A percentile compares a stretch with the other conserved stretches of the same genome.
These are phyloP conservation scores for Cepaea nemoralis DNA, from an alignment of 1,140 invertebrate genomes.

Conservation along the genomic window DNA sequence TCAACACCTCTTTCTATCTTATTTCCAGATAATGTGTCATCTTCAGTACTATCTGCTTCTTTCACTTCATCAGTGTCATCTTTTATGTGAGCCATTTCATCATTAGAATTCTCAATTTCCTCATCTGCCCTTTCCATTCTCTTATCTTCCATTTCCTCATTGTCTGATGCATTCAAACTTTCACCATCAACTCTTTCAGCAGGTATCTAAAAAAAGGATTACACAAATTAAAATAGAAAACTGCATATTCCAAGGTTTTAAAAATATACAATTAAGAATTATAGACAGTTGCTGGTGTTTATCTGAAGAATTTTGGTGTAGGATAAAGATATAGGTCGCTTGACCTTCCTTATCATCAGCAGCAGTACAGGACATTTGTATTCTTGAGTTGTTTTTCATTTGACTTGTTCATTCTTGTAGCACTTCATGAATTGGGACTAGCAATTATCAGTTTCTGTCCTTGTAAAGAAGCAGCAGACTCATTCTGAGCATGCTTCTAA, in stretches of 20 bases:
- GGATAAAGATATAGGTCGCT: too few relatives aligned
- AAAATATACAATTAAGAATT: neutral
- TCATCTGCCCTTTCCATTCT: conserved; percentile 18
- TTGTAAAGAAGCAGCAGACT: too few relatives aligned
- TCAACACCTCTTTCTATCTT: conserved; percentile 28
- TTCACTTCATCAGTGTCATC: neutral
- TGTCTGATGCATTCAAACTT: conserved; percentile 3
- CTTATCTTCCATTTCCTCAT: conserved; percentile 22
- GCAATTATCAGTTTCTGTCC: too few relatives aligned
- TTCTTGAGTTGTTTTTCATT: too few relatives aligned
- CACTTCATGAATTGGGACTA: too few relatives aligned
- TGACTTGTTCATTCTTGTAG: too few relatives aligned
- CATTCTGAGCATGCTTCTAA: too few relatives aligned
- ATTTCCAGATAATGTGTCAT: conserved; percentile 41
- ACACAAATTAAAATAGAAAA: neutral
- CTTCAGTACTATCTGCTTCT: conserved; percentile 41
- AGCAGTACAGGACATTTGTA: too few relatives aligned
- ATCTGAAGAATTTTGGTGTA: too few relatives aligned
- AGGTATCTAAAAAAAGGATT: neutral
- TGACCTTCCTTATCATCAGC: too few relatives aligned
- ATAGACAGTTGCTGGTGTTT: neutral
- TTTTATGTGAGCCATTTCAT: conserved; percentile 20
- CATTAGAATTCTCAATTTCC: conserved; percentile 41
- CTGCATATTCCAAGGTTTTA: neutral
- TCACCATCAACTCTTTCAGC: conserved; percentile 39